Conservation (phyloP, 1,140 invertebrate species). For the Orius insidiosus region DNA sequence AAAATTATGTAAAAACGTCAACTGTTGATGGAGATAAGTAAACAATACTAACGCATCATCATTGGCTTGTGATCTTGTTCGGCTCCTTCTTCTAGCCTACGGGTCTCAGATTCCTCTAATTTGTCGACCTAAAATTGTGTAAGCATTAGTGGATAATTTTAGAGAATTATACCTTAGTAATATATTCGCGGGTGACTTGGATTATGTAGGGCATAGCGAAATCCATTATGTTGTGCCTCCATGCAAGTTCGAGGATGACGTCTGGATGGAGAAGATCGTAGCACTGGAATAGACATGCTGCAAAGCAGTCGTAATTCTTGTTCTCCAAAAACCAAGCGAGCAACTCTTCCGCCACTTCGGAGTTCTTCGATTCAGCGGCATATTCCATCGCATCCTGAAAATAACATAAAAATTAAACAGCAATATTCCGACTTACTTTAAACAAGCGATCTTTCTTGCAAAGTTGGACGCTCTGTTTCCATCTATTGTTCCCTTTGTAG, state of each 20-base stretch:
- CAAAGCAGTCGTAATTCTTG: constrained; percentile 90
- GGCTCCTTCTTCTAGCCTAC: constrained; percentile 74
- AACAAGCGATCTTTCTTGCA: constrained; percentile 99
- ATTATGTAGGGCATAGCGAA: constrained; percentile 99
- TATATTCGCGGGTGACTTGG: constrained; percentile 61
- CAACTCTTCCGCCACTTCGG: constrained; percentile 92
- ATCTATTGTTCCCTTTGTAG: constrained; percentile 98
- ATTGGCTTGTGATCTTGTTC: constrained; percentile 85
- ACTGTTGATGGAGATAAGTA: too few relatives aligned
- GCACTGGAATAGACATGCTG: constrained; percentile 91
- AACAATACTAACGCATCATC: constrained; percentile 70
- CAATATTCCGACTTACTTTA: too few relatives aligned
- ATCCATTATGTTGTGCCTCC: constrained; percentile 96
- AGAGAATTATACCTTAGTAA: constrained; percentile 38
- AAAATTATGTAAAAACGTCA: too few relatives aligned
- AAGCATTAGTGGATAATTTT: too few relatives aligned
- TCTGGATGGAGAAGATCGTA: constrained; percentile 96
- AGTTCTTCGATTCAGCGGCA: constrained; percentile 87
- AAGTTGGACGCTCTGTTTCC: constrained; percentile 97
- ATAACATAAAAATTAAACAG: too few relatives aligned
- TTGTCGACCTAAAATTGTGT: constrained; percentile 71
- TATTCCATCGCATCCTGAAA: constrained; percentile 98
- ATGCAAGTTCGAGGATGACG: constrained; percentile 92
- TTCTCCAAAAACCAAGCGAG: constrained; percentile 95
- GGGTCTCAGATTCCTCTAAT: constrained; percentile 74